Evolutionary conservation across 2,113 vertebrate species (phyloP).

Genomic region (Callorhinus ursinus): DNA sequence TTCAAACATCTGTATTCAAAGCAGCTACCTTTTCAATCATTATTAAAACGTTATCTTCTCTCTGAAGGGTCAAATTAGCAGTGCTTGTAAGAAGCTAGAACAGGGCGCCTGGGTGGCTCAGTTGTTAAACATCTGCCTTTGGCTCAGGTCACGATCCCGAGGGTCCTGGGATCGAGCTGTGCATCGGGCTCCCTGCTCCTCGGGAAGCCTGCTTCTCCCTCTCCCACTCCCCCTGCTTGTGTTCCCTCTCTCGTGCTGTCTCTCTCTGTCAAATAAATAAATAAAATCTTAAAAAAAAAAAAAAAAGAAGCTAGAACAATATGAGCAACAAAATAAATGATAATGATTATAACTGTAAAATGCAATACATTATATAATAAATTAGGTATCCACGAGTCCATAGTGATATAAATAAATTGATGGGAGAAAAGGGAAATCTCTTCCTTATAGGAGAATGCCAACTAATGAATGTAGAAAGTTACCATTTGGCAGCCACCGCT

Average conservation of each 20-base stretch:
- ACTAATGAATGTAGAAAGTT: conserved; percentile 37
- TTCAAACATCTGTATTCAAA: not conserved
- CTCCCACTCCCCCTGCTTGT: too few species aligned
- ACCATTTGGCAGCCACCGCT: not conserved
- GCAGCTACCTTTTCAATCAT: conserved; percentile 18
- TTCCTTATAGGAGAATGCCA: conserved; percentile 1
- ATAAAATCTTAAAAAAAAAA: too few species aligned
- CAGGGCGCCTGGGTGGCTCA: not conserved
- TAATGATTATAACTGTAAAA: conserved; percentile 21
- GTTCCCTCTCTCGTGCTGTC: too few species aligned
- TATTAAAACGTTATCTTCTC: conserved; percentile 43
- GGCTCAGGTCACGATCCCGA: too few species aligned
- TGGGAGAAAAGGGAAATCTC: conserved; percentile 9
- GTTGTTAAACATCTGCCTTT: too few species aligned
- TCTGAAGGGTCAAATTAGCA: not conserved
- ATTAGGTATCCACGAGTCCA: not conserved
- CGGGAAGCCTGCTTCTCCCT: too few species aligned
- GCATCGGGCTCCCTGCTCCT: too few species aligned
- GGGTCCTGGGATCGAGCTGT: too few species aligned
- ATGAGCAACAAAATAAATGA: conserved; percentile 23
- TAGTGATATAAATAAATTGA: not conserved
- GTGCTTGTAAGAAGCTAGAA: not conserved
- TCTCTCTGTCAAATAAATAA: too few species aligned
- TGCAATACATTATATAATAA: not conserved
- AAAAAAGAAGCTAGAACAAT: not conserved